Evolutionary conservation across 2,888 invertebrate species (phyloP), one percentile per base, ranked within the genome.

Genomic region (Sesia apiformis): DNA sequence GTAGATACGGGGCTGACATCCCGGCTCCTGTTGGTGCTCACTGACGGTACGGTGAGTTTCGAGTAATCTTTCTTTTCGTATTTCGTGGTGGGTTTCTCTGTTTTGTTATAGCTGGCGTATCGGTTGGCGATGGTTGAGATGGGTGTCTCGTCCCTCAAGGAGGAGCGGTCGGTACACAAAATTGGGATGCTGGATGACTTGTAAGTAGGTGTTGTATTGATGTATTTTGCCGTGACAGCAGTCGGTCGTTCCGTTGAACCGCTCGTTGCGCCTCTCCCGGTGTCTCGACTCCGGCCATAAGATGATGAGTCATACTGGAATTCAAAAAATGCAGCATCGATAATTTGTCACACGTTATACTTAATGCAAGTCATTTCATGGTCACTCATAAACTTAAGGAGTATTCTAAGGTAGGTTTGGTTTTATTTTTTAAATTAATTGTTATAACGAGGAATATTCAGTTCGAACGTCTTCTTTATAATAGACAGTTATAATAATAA

Each of bases 1-100:
- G 81, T 75, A 58, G 85, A 78, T 55, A 86, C 80, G 3, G 92
- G 92, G 70, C 92, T 92, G 3, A 91, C 90, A 64, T 92, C 92
- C 65, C 92, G 84, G 58, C 90, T 91, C 69, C 80, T 80, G 43
- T 68, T 79, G 3, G 72, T 77, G 38, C 75, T 81, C 46, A 76
- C 65, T 3, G 77, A 69, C 40, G 88, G 84, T 55, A 82, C 67
- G 4, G 74, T 69, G 4, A 85, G 74, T 67, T 87, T 87, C 3
- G 90, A 84, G 66, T 92, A 93, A 61, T 86, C 84, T 70, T 86
- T 87, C 60, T 84, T 87, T 56, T 87, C 87, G 60, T 79, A 84
- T 58, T 72, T 72, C 0, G 61, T 56, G 3, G 53, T 56, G 3
- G 74, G 60, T 60, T 79, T 74, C 5, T 73, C 71, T 1, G 60